Evolutionary conservation across 2,888 invertebrate species (phyloP), one percentile per base, ranked within the genome.

Genomic region (Venusia cambrica): DNA sequence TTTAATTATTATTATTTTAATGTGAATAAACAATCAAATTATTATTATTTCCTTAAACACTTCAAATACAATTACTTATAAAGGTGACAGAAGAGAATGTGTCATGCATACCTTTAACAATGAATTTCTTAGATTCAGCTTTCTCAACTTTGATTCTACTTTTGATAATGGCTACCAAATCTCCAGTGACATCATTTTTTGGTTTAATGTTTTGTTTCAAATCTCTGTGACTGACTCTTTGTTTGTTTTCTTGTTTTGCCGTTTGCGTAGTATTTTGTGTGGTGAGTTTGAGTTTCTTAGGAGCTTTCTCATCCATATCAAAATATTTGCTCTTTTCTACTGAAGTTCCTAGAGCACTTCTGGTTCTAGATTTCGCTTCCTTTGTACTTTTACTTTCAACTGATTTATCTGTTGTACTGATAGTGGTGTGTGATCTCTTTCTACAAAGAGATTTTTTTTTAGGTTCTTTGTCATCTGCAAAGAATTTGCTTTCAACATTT

Each of bases 131-230:
- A 19, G 77, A 60, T 32, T 70, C 62, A 7, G 57, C 59, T 57
- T 87, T 88, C 42, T 87, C 81, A 54, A 83, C 76, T 38, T 67
- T 73, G 3, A 90, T 83, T 43, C 87, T 73, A 18, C 61, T 70
- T 58, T 89, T 89, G 21, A 90, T 73, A 27, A 91, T 73, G 33
- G 73, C 60, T n/a, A 89, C 69, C 13, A 90, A 75, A 51, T 89
- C 89, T 21, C 63, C 66, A 26, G 72, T 81, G 2, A 90, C 79
- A 68, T 90, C 77, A 44, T 61, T 71, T 40, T 72, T 74, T 15
- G 51, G 18, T 30, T 64, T 66, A 20, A 34, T 19, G 59, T 54
- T 66, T 13, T 48, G 50, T 54, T 64, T 77, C 2, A 85, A 48
- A 57, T 85, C 83, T 63, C 57, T 76, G 45, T 87, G 85, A 44